phyloP scores from a whole-genome alignment of 2,797 vertebrate species.

The Poecilia velifera region DNA sequence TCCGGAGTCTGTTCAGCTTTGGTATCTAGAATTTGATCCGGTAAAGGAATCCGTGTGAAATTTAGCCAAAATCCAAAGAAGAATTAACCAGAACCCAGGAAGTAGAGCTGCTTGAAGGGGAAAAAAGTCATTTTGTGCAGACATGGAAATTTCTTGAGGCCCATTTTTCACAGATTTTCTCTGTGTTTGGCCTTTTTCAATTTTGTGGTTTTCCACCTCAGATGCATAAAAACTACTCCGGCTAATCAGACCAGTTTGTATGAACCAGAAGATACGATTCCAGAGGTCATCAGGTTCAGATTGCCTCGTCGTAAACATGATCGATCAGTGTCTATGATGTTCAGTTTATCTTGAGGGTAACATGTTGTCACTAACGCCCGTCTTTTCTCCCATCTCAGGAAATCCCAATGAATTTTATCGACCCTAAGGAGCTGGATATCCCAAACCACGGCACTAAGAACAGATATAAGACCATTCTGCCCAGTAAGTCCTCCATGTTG shows the following conservation, averaged over 20 bases:
- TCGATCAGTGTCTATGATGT: background rate
- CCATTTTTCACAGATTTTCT: background rate
- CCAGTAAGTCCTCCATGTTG: conserved; percentile 85
- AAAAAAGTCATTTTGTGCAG: background rate
- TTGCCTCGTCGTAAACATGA: background rate
- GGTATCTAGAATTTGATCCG: background rate
- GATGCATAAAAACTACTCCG: background rate
- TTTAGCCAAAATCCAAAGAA: background rate
- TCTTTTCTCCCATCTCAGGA: conserved; percentile 80
- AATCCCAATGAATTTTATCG: conserved; percentile 99
- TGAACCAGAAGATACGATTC: background rate
- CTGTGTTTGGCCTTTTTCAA: background rate
- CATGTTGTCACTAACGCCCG: background rate
- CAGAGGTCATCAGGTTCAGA: background rate
- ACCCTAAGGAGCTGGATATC: conserved; percentile 94
- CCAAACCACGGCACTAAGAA: conserved; percentile 96
- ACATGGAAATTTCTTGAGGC: background rate
- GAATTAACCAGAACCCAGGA: background rate
- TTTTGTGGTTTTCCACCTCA: background rate
- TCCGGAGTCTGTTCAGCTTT: background rate
- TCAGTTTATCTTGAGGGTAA: background rate
- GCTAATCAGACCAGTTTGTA: background rate
- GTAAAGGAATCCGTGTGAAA: too few species aligned
- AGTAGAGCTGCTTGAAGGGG: background rate
- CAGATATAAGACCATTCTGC: conserved; percentile 96